Base-by-base conservation (phyloP, 2,797 vertebrate genomes). In the Ctenosaura bakeri region DNA sequence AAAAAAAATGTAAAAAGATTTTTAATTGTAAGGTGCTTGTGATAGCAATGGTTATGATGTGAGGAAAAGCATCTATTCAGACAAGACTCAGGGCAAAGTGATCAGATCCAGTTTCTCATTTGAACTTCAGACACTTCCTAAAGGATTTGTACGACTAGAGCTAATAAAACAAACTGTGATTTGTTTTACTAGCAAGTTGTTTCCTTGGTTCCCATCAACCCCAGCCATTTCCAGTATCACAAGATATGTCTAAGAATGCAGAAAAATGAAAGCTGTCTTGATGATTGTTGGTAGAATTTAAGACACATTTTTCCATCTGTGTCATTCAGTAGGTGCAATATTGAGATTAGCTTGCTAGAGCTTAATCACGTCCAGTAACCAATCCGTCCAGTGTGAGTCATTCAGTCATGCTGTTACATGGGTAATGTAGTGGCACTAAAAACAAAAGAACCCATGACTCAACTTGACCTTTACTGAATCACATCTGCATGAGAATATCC, bases 321-420 rank as follows among this genome's bases (percentile, higher is more conserved):
- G 42, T 85, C 66, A 62, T 42, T 83, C 42, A 46, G 46, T 69
- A 71, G 50, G 46, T 71, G 52, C 12, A 56, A 86, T 86, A 56
- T 69, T 86, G 69, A 38, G 18, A 32, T 85, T 29, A 50, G 38
- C 6, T 52, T 69, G 24, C 29, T 50, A 85, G 29, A 85, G 71
- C 26, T 22, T 32, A 85, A 50, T 85, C 16, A 52, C 66, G 52
- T 83, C 12, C 82, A 73, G 16, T 22, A 46, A 46, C 42, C 66
- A 84, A 5, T n/a, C 8, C 46, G 46, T 13, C 32, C 66, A n/a
- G 35, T 46, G 46, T 85, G 83, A 71, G n/a, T 71, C 46, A 71
- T 69, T n/a, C 46, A 52, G 66, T 73, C 66, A 71, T 85, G 83
- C 66, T 73, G 83, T 85, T 85, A 73, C 8, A 16, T 85, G 66